A percentile compares a stretch with the other conserved stretches of the same genome.
Evolutionary conservation across 2,113 vertebrate genomes (phyloP).

Genomic region (Chauna torquata): DNA sequence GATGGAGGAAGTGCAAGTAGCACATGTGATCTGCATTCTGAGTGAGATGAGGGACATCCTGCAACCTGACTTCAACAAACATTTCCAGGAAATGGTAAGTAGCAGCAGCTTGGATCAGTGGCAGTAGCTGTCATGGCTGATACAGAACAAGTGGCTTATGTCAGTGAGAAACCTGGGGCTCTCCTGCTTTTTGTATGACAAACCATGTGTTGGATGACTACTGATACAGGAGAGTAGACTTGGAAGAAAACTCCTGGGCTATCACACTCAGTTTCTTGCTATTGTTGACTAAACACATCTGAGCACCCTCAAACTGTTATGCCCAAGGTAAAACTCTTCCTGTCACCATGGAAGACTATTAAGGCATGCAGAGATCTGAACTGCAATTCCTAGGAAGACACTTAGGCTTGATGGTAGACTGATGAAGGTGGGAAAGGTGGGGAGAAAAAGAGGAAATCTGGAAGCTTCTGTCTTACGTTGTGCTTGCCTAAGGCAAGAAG

Average conservation of each 20-base stretch:
- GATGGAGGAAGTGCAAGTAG: constrained; percentile 51
- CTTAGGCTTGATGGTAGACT: background rate
- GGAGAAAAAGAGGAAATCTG: background rate
- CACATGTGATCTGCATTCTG: constrained; percentile 62
- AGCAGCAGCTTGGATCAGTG: background rate
- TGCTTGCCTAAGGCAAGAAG: background rate
- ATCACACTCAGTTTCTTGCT: background rate
- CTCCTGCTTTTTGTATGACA: background rate
- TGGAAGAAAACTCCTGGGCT: background rate
- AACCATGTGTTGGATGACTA: background rate
- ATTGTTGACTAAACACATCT: background rate
- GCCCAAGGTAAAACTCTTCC: background rate
- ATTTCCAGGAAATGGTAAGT: constrained; percentile 67
- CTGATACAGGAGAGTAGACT: background rate
- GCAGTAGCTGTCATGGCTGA: background rate
- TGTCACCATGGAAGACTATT: background rate
- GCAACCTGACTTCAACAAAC: constrained; percentile 66
- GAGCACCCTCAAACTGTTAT: background rate
- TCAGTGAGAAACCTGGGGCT: background rate
- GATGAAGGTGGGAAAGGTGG: background rate
- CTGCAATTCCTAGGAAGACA: background rate
- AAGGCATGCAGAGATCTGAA: background rate
- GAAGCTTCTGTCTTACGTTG: too few relatives aligned
- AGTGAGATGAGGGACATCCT: constrained; percentile 71
- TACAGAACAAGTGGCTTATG: background rate